Conservation (phyloP, 2,797 vertebrate genomes). For the Takifugu ocellatus region DNA sequence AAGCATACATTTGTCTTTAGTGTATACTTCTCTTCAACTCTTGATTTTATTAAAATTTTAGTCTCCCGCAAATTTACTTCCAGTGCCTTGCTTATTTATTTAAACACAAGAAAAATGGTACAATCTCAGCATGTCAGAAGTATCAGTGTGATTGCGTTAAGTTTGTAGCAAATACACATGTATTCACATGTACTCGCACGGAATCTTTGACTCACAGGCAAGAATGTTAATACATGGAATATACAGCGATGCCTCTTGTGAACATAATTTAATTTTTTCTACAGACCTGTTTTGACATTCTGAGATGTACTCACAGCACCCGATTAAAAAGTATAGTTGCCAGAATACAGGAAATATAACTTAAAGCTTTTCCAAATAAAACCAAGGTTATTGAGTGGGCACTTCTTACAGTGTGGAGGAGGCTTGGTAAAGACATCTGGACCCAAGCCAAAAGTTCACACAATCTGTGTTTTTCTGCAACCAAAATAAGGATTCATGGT, state of each 20-base stretch:
- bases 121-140: too few species aligned
- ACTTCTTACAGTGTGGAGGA: constrained; percentile 33
- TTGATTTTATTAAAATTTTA: too few species aligned
- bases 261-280: neutral
- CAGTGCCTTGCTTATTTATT: too few species aligned
- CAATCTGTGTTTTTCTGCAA: constrained; percentile 24
- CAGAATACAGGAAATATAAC: neutral
- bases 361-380: neutral
- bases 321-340: too few species aligned
- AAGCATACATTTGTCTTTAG: too few species aligned
- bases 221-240: neutral
- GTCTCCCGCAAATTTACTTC: too few species aligned
- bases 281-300: neutral
- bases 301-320: too few species aligned
- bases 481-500: constrained; percentile 29
- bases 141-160: too few species aligned
- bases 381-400: constrained; percentile 2
- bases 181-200: neutral
- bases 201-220: neutral
- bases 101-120: too few species aligned
- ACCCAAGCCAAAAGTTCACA: constrained; percentile 25
- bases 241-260: neutral
- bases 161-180: too few species aligned
- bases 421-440: constrained; percentile 20
- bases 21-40: too few species aligned